Evolutionary conservation across 2,888 invertebrate genomes (phyloP).

Genomic region (Itoplectis maculator): DNA sequence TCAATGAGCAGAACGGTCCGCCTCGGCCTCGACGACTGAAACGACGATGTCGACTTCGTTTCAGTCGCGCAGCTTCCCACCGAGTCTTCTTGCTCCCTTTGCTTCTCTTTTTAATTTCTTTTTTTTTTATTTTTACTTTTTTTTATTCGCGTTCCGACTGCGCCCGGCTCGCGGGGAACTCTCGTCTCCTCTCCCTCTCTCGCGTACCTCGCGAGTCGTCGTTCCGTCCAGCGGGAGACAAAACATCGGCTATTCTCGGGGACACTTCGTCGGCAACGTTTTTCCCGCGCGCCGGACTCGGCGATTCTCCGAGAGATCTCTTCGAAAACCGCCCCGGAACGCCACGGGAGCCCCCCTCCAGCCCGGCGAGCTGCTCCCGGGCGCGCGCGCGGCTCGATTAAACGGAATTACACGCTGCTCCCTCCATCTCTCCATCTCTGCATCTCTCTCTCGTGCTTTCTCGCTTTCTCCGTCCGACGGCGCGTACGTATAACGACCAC

Average conservation of each 20-base stretch:
- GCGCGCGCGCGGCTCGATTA: slow-evolving; percentile 59
- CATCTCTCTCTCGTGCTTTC: background rate
- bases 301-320: slow-evolving; percentile 33
- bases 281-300: slow-evolving; percentile 41
- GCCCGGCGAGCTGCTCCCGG: background rate
- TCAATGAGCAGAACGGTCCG: slow-evolving; percentile 31
- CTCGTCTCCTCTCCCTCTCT: slow-evolving; percentile 38
- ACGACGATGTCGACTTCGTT: slow-evolving; percentile 6
- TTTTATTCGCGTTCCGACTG: slow-evolving; percentile 34
- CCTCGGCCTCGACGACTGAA: slow-evolving; percentile 19
- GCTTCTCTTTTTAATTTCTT: background rate
- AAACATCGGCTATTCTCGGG: slow-evolving; percentile 72
- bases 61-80: slow-evolving; percentile 25
- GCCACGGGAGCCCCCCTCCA: background rate
- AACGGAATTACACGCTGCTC: slow-evolving; percentile 60
- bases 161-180: slow-evolving; percentile 25
- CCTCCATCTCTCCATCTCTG: background rate
- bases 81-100: slow-evolving; percentile 12
- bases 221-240: slow-evolving; percentile 62
- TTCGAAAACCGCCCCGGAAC: slow-evolving; percentile 52
- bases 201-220: slow-evolving; percentile 43
- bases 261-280: slow-evolving; percentile 61
- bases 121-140: slow-evolving; percentile 13
- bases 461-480: background rate
- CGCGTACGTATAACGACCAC: slow-evolving; percentile 31